Evolutionary conservation across 2,888 invertebrate species (phyloP), one percentile per base, ranked within the genome.

Genomic region (Drosophila seclusa): DNA sequence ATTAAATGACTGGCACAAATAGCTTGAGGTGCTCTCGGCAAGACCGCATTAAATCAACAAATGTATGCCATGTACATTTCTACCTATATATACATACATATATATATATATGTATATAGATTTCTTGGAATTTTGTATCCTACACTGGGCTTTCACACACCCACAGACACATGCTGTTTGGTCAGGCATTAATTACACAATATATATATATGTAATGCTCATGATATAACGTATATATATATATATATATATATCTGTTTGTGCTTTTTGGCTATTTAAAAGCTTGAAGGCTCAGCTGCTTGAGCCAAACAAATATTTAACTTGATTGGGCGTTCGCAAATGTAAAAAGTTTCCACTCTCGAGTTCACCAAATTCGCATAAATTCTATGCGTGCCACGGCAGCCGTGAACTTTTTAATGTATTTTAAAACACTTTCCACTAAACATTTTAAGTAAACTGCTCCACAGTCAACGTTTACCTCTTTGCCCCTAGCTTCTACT

Each of bases 381-480:
- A 87, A 87, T 87, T 87, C 84, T 87, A 90, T 90, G 89, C 90
- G 90, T 89, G 90, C 86, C 88, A 73, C 75, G 84, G 89, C 89
- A 83, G 86, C 84, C 90, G 78, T 83, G 90, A 88, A 88, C 88
- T 88, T 88, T 89, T 88, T 88, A 88, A 88, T 88, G 87, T 90
- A 90, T 88, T 90, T 88, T 88, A 88, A 88, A 88, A 88, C 90
- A 88, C 87, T 88, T 88, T 88, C 90, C 90, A 89, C 90, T 89
- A 90, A 87, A 90, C 88, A 87, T 87, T 87, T 87, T 89, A 90
- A 83, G 89, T 90, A 83, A 87, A 87, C 85, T 78, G 85, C 73
- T 80, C 66, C 72, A 42, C 68, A 69, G 71, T 65, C 60, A 62
- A 48, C 57, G 65, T 55, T 52, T 53, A 29, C 49, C 58, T 59